A percentile compares a stretch with the other conserved stretches of the same genome.
phyloP scores from a whole-genome alignment of 2,888 invertebrate species.

The Cephus runcator region DNA sequence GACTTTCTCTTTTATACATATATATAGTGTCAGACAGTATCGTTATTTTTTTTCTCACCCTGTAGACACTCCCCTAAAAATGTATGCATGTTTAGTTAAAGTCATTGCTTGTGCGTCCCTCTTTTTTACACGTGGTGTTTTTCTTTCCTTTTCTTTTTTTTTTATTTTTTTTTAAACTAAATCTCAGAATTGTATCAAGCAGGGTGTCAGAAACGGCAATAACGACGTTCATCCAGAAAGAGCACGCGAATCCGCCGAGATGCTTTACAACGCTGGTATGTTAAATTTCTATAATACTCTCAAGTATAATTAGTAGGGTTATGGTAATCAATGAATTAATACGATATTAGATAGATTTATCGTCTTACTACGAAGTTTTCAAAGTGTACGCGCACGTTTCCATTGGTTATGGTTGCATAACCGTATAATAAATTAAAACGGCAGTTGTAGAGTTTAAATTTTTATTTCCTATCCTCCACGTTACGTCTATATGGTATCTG shows the following conservation, averaged over 20 bases:
- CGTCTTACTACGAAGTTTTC: no score
- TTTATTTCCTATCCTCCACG: not conserved
- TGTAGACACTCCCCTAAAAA: not conserved
- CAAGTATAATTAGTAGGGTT: not conserved
- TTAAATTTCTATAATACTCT: conserved; percentile 30
- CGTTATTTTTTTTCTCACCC: not conserved
- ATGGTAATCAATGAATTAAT: not conserved
- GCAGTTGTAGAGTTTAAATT: not conserved
- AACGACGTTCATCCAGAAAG: conserved; percentile 71
- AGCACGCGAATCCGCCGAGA: conserved; percentile 79
- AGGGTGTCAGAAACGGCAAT: conserved; percentile 75
- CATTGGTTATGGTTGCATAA: no score
- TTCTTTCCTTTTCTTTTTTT: not conserved
- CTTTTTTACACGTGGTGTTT: not conserved
- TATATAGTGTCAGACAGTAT: not conserved
- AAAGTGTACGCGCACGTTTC: no score
- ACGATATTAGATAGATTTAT: not conserved
- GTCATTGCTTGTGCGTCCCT: not conserved
- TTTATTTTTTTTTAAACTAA: not conserved
- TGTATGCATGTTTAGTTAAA: not conserved
- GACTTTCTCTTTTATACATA: not conserved
- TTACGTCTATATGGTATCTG: not conserved
- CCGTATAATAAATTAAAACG: not conserved
- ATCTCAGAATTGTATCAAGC: conserved; percentile 28
- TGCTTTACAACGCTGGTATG: conserved; percentile 73